Conservation (phyloP, 2,888 invertebrate genomes). For the Deroplatys truncata region DNA sequence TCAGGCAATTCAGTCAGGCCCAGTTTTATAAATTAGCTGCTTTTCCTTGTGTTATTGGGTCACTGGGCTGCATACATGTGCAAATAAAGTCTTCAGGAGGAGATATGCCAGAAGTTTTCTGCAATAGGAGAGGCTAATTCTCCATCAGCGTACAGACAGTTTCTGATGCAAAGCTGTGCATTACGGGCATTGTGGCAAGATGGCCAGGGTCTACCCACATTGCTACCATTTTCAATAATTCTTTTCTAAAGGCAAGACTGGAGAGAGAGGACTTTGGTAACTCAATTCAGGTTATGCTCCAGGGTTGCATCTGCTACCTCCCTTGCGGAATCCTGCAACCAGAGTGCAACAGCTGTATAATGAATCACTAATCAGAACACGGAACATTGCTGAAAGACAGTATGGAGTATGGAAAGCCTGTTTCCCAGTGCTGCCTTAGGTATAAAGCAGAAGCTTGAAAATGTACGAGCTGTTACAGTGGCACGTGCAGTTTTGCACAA, state of each 20-base stretch:
- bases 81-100: no score
- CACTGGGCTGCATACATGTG: not conserved
- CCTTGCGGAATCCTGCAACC: constrained; percentile 33
- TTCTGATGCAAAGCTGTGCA: no score
- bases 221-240: no score
- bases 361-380: constrained; percentile 37
- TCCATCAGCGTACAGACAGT: no score
- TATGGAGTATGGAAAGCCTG: constrained; percentile 37
- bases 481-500: constrained; percentile 19
- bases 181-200: no score
- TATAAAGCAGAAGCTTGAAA: not conserved
- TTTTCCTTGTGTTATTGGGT: no score
- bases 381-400: constrained; percentile 37
- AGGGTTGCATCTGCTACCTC: constrained; percentile 36
- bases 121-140: no score
- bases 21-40: no score
- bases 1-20: no score
- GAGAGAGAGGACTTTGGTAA: constrained; percentile 33
- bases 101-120: no score
- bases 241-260: constrained; percentile 27
- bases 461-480: constrained; percentile 1
- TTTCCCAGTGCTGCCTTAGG: constrained; percentile 32
- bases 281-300: constrained; percentile 34
- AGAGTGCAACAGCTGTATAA: constrained; percentile 37
- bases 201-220: no score